phyloP scores from a whole-genome alignment of 2,888 invertebrate species.

The Lepeophtheirus nordmannii region DNA sequence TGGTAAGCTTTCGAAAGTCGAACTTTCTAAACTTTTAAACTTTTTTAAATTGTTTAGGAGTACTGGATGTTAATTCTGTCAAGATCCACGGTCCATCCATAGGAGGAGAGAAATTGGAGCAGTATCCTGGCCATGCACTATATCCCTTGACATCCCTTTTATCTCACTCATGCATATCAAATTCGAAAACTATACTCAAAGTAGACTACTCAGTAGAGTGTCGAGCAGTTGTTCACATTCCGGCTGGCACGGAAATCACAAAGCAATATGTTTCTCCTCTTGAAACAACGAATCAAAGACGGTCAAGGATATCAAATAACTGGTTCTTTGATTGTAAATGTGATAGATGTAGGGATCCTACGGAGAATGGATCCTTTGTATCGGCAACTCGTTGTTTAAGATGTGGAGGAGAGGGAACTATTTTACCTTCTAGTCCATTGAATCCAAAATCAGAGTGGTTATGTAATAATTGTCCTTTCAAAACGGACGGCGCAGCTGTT shows the following conservation, averaged over 20 bases:
- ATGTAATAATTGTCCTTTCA: conserved; percentile 6
- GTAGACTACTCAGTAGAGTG: conserved; percentile 18
- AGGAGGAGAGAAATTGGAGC: background rate
- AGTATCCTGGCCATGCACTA: conserved; percentile 8
- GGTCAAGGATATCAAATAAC: background rate
- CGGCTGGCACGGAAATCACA: conserved; percentile 11
- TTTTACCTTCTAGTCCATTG: conserved; percentile 8
- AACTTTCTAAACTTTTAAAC: background rate
- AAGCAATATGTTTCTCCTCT: conserved; percentile 20
- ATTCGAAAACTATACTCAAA: conserved; percentile 15
- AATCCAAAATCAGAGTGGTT: conserved; percentile 4
- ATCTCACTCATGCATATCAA: conserved; percentile 16
- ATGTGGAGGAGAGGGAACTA: background rate
- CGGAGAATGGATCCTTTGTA: conserved; percentile 27
- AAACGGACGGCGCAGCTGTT: conserved; percentile 6
- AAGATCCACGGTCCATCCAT: conserved; percentile 3
- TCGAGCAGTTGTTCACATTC: conserved; percentile 8
- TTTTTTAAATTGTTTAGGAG: conserved; percentile 9
- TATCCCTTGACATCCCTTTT: conserved; percentile 19
- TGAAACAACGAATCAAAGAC: conserved; percentile 12
- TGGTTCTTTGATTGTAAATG: conserved; percentile 28
- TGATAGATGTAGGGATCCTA: conserved; percentile 27
- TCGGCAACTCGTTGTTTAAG: conserved; percentile 23
- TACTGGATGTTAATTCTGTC: conserved; percentile 22
- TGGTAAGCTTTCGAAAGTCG: background rate